These are phyloP conservation scores for Bergia sp. DNA, from an alignment of 92 coral and sea anemone genomes.

Conservation along the genomic window DNA sequence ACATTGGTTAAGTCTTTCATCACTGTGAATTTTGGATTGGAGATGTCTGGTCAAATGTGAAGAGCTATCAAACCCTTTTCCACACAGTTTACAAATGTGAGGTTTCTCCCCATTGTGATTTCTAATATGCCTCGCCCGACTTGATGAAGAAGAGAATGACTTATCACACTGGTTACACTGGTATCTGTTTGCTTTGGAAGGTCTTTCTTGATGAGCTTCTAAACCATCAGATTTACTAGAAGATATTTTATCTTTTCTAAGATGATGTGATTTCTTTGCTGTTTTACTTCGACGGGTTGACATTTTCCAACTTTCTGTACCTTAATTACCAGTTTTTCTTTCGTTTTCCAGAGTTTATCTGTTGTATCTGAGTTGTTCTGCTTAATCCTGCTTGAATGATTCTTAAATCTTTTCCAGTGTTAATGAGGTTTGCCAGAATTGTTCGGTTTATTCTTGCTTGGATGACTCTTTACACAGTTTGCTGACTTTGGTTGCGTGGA, in stretches of 20 bases:
- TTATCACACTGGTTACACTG: background rate
- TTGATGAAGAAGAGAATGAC: background rate
- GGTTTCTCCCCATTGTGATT: background rate
- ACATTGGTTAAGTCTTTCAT: conserved; percentile 14
- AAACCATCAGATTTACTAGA: background rate
- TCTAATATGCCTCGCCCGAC: background rate
- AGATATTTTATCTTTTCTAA: background rate
- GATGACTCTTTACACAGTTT: too few species aligned
- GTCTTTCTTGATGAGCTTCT: background rate
- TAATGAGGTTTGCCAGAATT: too few species aligned
- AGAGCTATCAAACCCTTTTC: background rate
- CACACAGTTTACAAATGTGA: conserved; percentile 13
- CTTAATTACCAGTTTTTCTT: too few species aligned
- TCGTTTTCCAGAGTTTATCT: too few species aligned
- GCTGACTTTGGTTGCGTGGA: too few species aligned
- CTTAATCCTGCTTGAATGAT: too few species aligned
- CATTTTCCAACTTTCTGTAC: background rate
- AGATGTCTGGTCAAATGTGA: conserved; percentile 28
- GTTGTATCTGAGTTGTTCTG: too few species aligned
- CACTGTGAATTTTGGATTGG: background rate
- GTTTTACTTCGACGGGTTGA: background rate
- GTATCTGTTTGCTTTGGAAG: background rate
- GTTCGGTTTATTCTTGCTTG: too few species aligned
- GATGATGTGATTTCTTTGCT: background rate
- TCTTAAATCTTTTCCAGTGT: too few species aligned